A percentile compares a stretch with the other conserved stretches of the same genome.
Conservation (phyloP, 2,113 vertebrate genomes). For the Fulica atra region DNA sequence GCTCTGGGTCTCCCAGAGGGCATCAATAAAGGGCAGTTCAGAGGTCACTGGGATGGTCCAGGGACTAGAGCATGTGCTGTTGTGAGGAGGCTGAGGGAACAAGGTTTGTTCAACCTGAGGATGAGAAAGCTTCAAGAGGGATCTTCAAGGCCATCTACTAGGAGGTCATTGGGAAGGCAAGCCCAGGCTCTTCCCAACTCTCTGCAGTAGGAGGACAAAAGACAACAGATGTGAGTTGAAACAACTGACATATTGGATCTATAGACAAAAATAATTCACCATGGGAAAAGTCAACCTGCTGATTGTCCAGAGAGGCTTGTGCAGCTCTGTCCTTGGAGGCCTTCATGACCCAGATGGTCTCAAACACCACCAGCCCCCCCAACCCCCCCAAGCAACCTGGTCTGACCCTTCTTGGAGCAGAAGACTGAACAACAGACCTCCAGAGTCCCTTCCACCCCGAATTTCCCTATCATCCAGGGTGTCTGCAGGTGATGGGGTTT, state of each 20-base stretch:
- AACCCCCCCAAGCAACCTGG: not conserved
- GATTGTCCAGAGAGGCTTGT: not conserved
- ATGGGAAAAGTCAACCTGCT: not conserved
- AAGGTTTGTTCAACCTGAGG: not conserved
- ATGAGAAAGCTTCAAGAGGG: not conserved
- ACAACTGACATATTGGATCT: not conserved
- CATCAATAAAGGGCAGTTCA: not conserved
- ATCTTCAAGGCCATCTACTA: not conserved
- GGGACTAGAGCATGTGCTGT: not conserved
- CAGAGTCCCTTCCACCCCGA: not conserved
- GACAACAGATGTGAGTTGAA: not conserved
- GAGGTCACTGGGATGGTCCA: not conserved
- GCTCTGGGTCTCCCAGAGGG: not conserved
- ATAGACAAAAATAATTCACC: not conserved
- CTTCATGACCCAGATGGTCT: not conserved
- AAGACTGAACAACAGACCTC: not conserved
- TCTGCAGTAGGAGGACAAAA: fast-evolving
- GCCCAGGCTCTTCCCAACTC: not conserved
- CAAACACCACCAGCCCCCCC: too few species aligned
- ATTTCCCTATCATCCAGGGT: not conserved
- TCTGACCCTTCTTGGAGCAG: not conserved
- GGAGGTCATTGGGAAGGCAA: not conserved
- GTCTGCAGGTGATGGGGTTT: not conserved
- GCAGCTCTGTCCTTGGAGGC: not conserved
- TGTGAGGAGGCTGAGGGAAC: not conserved